Conservation (phyloP, 2,888 invertebrate genomes). For the Pachycephus smyrnensis region DNA sequence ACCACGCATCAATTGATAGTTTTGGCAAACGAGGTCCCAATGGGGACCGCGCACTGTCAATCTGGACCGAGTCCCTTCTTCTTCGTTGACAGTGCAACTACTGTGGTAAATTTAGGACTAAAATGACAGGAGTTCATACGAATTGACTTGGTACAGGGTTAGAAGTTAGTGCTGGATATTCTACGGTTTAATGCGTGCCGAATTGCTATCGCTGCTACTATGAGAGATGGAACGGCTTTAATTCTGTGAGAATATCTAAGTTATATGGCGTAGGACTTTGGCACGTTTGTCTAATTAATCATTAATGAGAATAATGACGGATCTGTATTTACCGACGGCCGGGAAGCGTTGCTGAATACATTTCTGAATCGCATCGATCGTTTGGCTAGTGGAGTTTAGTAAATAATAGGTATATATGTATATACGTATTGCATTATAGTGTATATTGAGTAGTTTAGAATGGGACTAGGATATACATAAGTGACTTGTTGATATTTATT, state of each 20-base stretch:
- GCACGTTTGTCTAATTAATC: background rate
- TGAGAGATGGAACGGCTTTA: background rate
- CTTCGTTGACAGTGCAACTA: background rate
- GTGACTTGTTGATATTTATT: background rate
- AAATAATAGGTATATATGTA: background rate
- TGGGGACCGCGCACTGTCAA: slow-evolving; percentile 12
- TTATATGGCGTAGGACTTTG: background rate
- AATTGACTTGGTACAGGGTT: background rate
- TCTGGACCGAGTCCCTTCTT: background rate
- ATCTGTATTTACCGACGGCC: background rate
- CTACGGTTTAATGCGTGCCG: background rate
- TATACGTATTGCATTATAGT: background rate
- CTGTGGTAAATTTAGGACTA: background rate
- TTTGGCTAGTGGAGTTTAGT: background rate
- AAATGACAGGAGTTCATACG: background rate
- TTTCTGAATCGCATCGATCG: background rate
- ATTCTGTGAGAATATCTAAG: background rate
- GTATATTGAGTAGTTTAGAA: background rate
- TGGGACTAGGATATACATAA: background rate
- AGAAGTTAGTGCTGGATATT: background rate
- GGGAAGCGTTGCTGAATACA: background rate
- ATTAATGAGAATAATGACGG: background rate
- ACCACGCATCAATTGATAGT: slow-evolving; percentile 57
- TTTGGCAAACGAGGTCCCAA: slow-evolving; percentile 51
- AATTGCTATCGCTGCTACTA: background rate